Evolutionary conservation across 2,888 invertebrate species (phyloP).

Genomic region (Strigamia crassipes): DNA sequence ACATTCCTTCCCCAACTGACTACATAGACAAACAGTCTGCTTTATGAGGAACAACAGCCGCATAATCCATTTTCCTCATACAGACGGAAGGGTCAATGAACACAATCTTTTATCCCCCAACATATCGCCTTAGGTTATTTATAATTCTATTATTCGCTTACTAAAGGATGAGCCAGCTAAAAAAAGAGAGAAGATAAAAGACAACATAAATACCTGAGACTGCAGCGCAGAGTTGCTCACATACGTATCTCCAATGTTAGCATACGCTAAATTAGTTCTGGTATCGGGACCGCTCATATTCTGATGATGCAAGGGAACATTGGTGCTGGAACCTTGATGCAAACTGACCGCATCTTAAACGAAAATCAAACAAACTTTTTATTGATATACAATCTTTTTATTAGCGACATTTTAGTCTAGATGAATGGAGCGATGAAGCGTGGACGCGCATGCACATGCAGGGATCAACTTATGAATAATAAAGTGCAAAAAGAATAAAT

Average conservation of each 20-base stretch:
- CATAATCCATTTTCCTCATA: background rate
- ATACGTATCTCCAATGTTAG: slow-evolving; percentile 48
- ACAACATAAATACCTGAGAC: slow-evolving; percentile 47
- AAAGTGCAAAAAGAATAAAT: background rate
- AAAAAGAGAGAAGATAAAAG: background rate
- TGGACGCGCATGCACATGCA: background rate
- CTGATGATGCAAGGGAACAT: slow-evolving; percentile 48
- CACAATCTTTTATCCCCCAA: slow-evolving; percentile 18
- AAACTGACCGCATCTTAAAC: slow-evolving; percentile 32
- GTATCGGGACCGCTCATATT: slow-evolving; percentile 43
- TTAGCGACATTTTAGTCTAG: background rate
- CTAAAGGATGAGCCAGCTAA: background rate
- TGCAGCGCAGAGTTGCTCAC: slow-evolving; percentile 49
- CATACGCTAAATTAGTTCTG: slow-evolving; percentile 48
- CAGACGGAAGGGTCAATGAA: background rate
- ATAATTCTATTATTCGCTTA: background rate
- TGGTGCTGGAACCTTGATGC: slow-evolving; percentile 44
- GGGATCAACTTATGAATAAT: slow-evolving; percentile 43
- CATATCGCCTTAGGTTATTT: background rate
- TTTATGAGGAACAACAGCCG: background rate
- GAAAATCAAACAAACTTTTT: background rate
- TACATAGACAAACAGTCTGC: background rate
- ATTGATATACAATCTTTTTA: background rate
- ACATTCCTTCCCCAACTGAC: too few relatives aligned
- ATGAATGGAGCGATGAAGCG: background rate